Base-by-base conservation (phyloP, 2,797 vertebrate species). In the Cyprinodon diabolis region DNA sequence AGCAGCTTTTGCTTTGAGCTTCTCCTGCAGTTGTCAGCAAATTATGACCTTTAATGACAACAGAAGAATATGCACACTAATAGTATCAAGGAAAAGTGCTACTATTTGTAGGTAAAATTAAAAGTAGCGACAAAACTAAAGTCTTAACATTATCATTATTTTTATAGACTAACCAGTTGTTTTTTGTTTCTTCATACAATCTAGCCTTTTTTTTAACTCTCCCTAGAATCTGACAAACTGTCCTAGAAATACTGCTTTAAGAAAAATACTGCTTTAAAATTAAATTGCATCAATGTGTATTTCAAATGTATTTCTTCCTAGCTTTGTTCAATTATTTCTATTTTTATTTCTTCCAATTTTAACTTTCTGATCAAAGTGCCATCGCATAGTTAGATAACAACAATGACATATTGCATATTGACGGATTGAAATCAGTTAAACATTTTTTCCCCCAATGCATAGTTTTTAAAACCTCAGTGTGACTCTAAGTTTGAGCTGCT, bases 401-500 rank as follows among this genome's bases (percentile, higher is more conserved):
- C 40, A 43, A 40, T 55, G 43, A 55, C 6, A 6, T 17, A 8
- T 11, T 52, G 21, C 30, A 54, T 23, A 45, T 55, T 69, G 11
- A 69, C n/a, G 23, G 35, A 55, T 14, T 56, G 23, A n/a, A 68
- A 68, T 55, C 19, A 15, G 67, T 69, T 69, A 45, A 23, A 40
- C 35, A 17, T 56, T 40, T 37, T 57, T 71, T 79, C 78, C 78
- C 23, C 10, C 3, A 6, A n/a, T 43, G 47, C 40, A 30, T 30
- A 19, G 62, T 45, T 66, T 80, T 83, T 77, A 62, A 71, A 75
- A 48, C 60, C 48, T 81, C 35, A 66, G 12, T 52, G 43, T 82
- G 77, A 65, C 62, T 71, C 52, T 55, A 62, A 72, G 68, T 84
- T 83, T 75, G 77, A 75, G 72, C 66, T 74, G 55, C 70, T 73